phyloP scores from a whole-genome alignment of 2,888 invertebrate species.

The Azorinus chamasolen region DNA sequence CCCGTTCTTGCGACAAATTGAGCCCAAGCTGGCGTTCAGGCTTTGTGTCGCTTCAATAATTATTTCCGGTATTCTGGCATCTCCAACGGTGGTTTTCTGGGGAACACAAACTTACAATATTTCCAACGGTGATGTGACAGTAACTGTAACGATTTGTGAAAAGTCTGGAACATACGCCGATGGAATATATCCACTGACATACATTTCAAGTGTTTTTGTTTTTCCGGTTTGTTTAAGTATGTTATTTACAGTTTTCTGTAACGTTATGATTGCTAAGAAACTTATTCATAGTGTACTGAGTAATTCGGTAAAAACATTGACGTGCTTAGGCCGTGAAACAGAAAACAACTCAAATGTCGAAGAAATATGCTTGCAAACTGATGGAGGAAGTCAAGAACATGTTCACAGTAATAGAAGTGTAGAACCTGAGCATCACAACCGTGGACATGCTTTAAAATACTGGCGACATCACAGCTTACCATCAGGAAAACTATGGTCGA shows the following conservation, averaged over 20 bases:
- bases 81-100: slow-evolving; percentile 5
- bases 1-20: slow-evolving; percentile 4
- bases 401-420: too few species aligned
- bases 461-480: too few species aligned
- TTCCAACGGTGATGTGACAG: too few species aligned
- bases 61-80: not conserved
- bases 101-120: slow-evolving; percentile 4
- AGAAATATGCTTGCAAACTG: too few species aligned
- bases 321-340: too few species aligned
- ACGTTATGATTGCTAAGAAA: not conserved
- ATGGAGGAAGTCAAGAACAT: too few species aligned
- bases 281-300: not conserved
- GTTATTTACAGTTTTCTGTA: not conserved
- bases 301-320: too few species aligned
- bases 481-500: too few species aligned
- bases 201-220: not conserved
- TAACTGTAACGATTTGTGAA: slow-evolving; percentile 4
- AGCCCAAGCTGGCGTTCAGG: not conserved
- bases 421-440: too few species aligned
- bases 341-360: too few species aligned
- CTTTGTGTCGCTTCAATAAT: not conserved
- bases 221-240: not conserved
- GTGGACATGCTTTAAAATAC: too few species aligned
- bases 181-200: not conserved
- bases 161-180: slow-evolving; percentile 1